phyloP scores from a whole-genome alignment of 2,888 invertebrate genomes.

The Nycteola revayana region DNA sequence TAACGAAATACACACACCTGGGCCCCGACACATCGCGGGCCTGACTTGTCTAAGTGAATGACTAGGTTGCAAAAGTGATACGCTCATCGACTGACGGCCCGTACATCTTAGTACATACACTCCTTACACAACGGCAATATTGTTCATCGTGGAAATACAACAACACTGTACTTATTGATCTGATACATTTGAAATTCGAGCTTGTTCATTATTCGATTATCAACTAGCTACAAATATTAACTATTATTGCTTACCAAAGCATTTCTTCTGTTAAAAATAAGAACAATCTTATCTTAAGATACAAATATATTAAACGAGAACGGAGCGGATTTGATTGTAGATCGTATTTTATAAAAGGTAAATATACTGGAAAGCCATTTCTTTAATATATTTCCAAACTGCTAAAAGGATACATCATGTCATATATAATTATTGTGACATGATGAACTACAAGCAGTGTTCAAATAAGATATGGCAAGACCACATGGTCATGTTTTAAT shows the following conservation, averaged over 20 bases:
- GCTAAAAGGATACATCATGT: constrained; percentile 57
- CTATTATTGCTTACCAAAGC: constrained; percentile 58
- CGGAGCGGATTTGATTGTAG: constrained; percentile 52
- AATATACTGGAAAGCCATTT: constrained; percentile 46
- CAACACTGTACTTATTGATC: constrained; percentile 14
- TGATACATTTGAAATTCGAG: constrained; percentile 40
- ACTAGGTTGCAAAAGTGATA: constrained; percentile 77
- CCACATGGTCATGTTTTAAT: constrained; percentile 53
- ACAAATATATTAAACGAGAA: constrained; percentile 50
- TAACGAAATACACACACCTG: constrained; percentile 62
- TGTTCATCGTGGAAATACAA: constrained; percentile 30
- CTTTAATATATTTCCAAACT: constrained; percentile 45
- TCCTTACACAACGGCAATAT: constrained; percentile 37
- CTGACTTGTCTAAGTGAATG: constrained; percentile 74
- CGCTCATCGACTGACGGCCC: constrained; percentile 46
- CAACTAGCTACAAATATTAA: constrained; percentile 52
- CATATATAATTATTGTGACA: constrained; percentile 15
- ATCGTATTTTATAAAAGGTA: constrained; percentile 47
- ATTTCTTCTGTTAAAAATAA: constrained; percentile 46
- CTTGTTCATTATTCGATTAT: constrained; percentile 42
- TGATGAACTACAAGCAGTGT: constrained; percentile 70
- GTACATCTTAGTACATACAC: constrained; percentile 32
- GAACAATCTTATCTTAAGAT: constrained; percentile 54
- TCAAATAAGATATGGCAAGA: constrained; percentile 75
- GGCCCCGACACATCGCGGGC: constrained; percentile 35